Percentiles rank a stretch among this genome's conserved stretches.
phyloP scores from a whole-genome alignment of 2,113 vertebrate species.

The Formicarius rufipectus region DNA sequence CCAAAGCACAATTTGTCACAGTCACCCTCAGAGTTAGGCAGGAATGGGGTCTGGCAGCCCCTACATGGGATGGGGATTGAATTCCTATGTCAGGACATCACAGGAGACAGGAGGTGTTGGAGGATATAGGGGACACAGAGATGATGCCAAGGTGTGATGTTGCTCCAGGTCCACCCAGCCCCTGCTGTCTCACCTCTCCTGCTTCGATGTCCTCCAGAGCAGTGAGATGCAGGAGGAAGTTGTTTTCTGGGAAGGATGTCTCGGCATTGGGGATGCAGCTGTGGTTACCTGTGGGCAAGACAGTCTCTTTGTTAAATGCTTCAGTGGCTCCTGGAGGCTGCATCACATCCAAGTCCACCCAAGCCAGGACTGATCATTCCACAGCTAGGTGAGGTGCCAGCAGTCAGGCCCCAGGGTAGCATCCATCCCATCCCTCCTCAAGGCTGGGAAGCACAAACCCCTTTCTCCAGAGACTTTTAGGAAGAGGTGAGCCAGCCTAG shows the following conservation, averaged over 20 bases:
- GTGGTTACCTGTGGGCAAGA: constrained; percentile 86
- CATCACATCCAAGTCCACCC: neutral
- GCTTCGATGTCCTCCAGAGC: constrained; percentile 88
- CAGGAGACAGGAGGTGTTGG: neutral
- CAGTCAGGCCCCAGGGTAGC: neutral
- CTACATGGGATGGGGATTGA: fast-evolving
- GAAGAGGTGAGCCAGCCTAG: neutral
- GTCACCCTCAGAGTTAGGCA: neutral
- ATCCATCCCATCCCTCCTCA: neutral
- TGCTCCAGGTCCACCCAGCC: neutral
- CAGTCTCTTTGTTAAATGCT: neutral
- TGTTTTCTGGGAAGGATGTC: constrained; percentile 94
- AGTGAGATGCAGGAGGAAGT: constrained; percentile 90
- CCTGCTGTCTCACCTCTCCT: constrained; percentile 85
- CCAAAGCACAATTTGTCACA: neutral
- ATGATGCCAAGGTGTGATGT: neutral
- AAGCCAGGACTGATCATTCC: neutral
- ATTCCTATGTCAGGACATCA: neutral
- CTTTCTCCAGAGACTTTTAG: neutral
- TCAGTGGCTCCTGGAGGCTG: fast-evolving
- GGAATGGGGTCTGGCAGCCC: neutral
- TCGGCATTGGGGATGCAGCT: constrained; percentile 96
- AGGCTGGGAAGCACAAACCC: neutral
- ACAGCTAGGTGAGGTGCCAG: neutral
- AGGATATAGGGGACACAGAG: neutral